Percentiles rank a stretch among this genome's conserved stretches.
Conservation (phyloP, 2,113 vertebrate species). For the Platycercus adscitus region DNA sequence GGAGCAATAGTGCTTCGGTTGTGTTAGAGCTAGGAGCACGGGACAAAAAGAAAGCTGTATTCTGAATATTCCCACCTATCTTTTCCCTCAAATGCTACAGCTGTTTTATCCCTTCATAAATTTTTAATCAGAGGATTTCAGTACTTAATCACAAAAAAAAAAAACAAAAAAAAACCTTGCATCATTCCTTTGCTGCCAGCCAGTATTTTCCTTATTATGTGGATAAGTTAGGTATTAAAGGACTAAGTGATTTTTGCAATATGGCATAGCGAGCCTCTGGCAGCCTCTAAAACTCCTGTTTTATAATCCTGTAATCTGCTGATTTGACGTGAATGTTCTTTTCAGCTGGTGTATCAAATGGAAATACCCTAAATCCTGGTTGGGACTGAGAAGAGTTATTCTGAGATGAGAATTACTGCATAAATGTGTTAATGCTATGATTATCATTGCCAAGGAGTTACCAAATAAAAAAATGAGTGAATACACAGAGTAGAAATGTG, state of each 20-base stretch:
- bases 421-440: neutral
- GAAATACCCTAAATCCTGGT: neutral
- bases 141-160: constrained; percentile 49
- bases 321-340: neutral
- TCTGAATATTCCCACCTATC: constrained; percentile 54
- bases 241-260: constrained; percentile 23
- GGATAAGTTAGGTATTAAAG: constrained; percentile 27
- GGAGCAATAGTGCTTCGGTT: neutral
- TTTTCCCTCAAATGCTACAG: constrained; percentile 3
- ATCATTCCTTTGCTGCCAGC: constrained; percentile 36
- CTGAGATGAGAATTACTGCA: neutral
- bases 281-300: neutral
- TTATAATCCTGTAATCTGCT: constrained; percentile 23
- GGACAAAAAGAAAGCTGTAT: neutral
- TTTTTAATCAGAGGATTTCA: constrained; percentile 50
- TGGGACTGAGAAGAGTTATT: neutral
- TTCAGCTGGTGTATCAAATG: constrained; percentile 8
- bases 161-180: neutral
- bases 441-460: neutral
- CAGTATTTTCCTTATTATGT: constrained; percentile 28
- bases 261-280: neutral
- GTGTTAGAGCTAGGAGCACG: neutral
- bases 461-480: neutral
- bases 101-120: constrained; percentile 37
- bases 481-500: neutral